phyloP scores from a whole-genome alignment of 2,888 invertebrate genomes.

The Tethea ocularis region DNA sequence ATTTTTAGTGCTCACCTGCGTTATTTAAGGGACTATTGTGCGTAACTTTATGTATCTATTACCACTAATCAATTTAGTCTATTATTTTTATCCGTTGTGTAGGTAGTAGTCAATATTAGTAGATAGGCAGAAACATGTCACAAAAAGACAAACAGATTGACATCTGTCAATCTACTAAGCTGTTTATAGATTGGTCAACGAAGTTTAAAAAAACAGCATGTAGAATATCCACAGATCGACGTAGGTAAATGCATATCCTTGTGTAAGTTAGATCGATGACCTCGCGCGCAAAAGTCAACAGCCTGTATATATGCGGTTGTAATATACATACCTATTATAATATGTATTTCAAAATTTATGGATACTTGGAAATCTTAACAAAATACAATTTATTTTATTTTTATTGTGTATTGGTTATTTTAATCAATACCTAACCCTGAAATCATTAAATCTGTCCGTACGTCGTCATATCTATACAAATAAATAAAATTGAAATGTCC shows the following conservation, averaged over 20 bases:
- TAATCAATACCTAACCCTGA: background rate
- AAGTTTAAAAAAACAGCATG: no score
- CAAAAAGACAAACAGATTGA: no score
- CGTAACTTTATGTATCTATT: no score
- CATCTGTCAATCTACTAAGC: no score
- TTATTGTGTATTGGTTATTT: constrained; percentile 2
- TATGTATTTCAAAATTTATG: constrained; percentile 9
- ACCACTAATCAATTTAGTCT: no score
- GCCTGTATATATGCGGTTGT: constrained; percentile 4
- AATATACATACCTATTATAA: background rate
- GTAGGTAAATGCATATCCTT: constrained; percentile 2
- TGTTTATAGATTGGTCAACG: background rate
- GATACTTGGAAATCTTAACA: constrained; percentile 12
- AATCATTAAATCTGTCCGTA: background rate
- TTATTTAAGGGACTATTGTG: no score
- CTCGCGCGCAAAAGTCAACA: constrained; percentile 2
- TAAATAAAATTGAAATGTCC: no score
- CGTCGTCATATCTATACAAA: background rate
- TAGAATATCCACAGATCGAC: background rate
- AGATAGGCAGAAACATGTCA: no score
- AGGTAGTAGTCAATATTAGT: no score
- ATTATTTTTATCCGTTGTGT: no score
- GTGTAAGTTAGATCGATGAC: constrained; percentile 6
- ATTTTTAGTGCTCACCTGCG: no score
- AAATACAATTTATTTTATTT: constrained; percentile 7